phyloP scores from a whole-genome alignment of 2,113 vertebrate genomes.

The Hippocampus guttulatus region DNA sequence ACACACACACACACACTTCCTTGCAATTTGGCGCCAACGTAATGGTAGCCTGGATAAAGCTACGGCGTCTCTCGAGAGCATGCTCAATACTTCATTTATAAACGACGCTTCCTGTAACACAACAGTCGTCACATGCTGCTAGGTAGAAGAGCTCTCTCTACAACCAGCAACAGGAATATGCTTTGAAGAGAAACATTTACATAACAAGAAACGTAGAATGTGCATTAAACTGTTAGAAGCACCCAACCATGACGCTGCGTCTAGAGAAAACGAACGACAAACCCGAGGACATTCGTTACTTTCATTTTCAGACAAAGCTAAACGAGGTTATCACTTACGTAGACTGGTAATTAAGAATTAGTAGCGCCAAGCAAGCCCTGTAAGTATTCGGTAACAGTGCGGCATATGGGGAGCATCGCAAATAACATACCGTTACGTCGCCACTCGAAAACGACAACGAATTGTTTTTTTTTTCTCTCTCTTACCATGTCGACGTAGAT shows the following conservation, averaged over 20 bases:
- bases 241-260: not conserved
- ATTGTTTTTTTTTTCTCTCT: not conserved
- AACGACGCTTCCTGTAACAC: not conserved
- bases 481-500: constrained; percentile 64
- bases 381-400: not conserved
- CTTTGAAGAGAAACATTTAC: not conserved
- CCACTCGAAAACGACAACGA: not conserved
- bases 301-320: not conserved
- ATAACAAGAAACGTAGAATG: not conserved
- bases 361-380: not conserved
- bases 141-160: no score
- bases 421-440: not conserved
- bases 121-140: not conserved
- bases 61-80: not conserved
- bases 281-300: not conserved
- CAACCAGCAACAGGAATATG: not conserved
- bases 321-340: not conserved
- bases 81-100: not conserved
- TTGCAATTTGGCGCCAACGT: not conserved
- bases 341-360: not conserved
- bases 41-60: not conserved
- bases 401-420: no score
- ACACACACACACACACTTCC: not conserved
- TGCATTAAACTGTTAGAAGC: not conserved
- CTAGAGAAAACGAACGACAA: not conserved